These are phyloP conservation scores for Noctua pronuba DNA, from an alignment of 2,888 invertebrate genomes.

Conservation along the genomic window DNA sequence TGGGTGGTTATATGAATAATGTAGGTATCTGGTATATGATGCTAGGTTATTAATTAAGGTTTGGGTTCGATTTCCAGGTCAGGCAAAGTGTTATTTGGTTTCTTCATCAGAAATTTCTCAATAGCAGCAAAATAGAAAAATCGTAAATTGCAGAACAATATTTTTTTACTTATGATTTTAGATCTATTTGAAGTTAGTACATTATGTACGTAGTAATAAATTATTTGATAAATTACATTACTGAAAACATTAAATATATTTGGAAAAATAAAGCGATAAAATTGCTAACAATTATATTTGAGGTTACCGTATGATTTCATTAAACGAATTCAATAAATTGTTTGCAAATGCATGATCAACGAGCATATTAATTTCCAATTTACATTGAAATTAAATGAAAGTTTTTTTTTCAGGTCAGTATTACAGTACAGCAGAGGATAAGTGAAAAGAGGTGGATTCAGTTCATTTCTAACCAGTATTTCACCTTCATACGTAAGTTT, in stretches of 20 bases:
- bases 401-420: conserved; percentile 49
- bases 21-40: not conserved
- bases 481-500: not conserved
- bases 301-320: not conserved
- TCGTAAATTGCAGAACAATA: too few relatives aligned
- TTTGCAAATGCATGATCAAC: conserved; percentile 8
- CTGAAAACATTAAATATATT: too few relatives aligned
- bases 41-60: not conserved
- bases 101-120: not conserved
- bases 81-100: not conserved
- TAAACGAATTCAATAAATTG: conserved; percentile 6
- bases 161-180: too few relatives aligned
- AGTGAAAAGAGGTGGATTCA: not conserved
- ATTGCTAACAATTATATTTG: not conserved
- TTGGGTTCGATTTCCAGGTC: not conserved
- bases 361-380: conserved; percentile 14
- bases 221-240: too few relatives aligned
- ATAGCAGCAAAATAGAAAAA: not conserved
- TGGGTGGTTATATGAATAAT: conserved; percentile 16
- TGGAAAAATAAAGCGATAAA: too few relatives aligned
- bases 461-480: not conserved
- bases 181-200: too few relatives aligned
- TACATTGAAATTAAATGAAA: conserved; percentile 8
- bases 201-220: too few relatives aligned
- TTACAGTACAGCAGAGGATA: not conserved